phyloP scores from a whole-genome alignment of 1,140 invertebrate species.

The Mizuhopecten yessoensis region DNA sequence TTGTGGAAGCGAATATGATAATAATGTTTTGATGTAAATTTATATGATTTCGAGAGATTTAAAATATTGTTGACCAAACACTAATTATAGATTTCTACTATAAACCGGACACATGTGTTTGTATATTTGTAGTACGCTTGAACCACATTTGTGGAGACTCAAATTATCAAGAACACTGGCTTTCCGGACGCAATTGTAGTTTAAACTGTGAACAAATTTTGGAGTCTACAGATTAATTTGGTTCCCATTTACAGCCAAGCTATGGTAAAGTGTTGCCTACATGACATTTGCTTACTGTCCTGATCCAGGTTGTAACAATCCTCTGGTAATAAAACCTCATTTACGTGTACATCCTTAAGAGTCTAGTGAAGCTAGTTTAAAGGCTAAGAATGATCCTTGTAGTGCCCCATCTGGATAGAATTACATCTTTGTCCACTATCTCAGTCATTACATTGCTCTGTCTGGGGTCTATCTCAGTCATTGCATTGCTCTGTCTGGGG shows the following conservation, averaged over 20 bases:
- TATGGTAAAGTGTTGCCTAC: too few species aligned
- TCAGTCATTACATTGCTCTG: too few species aligned
- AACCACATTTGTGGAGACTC: neutral
- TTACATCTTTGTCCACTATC: too few species aligned
- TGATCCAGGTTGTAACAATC: neutral
- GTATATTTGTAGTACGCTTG: neutral
- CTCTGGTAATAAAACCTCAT: too few species aligned
- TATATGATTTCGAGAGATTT: neutral
- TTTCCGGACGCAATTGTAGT: neutral
- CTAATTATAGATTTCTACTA: neutral
- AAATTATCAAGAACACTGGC: neutral
- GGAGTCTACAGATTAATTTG: neutral
- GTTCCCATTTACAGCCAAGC: neutral
- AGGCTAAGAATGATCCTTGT: too few species aligned
- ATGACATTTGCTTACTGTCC: neutral
- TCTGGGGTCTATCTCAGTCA: too few species aligned
- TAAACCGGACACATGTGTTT: neutral
- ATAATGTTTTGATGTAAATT: constrained; percentile 5
- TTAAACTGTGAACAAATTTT: neutral
- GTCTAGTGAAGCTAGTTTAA: too few species aligned
- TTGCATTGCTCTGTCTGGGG: too few species aligned
- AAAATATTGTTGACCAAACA: constrained; percentile 1
- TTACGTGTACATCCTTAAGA: too few species aligned
- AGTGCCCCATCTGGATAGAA: too few species aligned
- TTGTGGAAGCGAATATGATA: neutral